These are phyloP conservation scores for Phalacrocorax brasilianus DNA, from an alignment of 2,113 vertebrate species.

Conservation along the genomic window DNA sequence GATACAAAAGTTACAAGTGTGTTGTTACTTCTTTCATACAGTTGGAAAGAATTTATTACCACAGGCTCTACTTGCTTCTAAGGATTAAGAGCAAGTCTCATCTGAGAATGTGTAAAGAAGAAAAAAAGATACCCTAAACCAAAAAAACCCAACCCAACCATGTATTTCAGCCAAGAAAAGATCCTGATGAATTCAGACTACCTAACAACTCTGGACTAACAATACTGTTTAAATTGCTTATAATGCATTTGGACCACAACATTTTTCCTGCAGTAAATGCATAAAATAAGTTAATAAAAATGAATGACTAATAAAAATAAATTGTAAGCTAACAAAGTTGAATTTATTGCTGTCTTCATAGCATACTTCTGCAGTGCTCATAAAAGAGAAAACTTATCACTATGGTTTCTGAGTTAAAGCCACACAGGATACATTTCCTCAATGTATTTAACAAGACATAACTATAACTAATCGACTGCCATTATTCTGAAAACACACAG, in stretches of 20 bases:
- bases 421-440: background rate
- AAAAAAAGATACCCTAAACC: background rate
- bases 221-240: background rate
- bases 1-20: background rate
- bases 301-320: background rate
- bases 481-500: background rate
- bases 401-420: background rate
- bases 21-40: background rate
- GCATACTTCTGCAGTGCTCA: background rate
- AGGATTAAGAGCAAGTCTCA: background rate
- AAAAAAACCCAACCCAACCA: background rate
- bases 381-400: background rate
- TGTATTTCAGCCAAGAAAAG: background rate
- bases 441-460: background rate
- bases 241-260: background rate
- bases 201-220: background rate
- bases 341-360: background rate
- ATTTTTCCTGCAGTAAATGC: background rate
- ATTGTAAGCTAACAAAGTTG: background rate
- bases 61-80: background rate
- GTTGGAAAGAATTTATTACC: background rate
- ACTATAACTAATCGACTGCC: background rate
- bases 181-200: background rate
- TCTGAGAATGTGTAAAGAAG: background rate
- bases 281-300: constrained; percentile 13